Base-by-base conservation (phyloP, 2,113 vertebrate genomes). In the Ahaetulla prasina region DNA sequence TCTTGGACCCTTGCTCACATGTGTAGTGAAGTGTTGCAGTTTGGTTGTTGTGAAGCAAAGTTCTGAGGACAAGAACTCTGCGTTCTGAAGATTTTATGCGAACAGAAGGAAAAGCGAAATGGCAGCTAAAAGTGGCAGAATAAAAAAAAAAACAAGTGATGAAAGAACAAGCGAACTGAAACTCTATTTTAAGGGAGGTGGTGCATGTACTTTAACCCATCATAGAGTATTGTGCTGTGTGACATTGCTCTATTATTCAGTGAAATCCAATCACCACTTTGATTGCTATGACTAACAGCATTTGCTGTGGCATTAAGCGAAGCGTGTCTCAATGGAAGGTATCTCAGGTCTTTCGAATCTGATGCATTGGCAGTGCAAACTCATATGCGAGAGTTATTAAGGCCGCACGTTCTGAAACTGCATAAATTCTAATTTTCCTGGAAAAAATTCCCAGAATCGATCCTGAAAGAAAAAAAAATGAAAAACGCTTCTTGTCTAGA, bases 141-240 rank as follows among this genome's bases (percentile, higher is more conserved):
- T 63, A 27, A 60, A 30, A 60, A 92, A 92, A 54, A 43, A 52
- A 30, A 39, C 25, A 53, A 39, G 49, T 43, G 43, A 80, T 84
- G 91, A 68, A 87, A 87, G 55, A 91, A 87, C 85, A 91, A 87
- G 84, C 60, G 54, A 86, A 91, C 39, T 22, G 45, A 80, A 52
- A 60, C 30, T 39, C 88, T 92, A 92, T 90, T 90, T 63, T 90
- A 63, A 90, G 47, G 43, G 54, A 39, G 68, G 45, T 52, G 85
- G 45, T 50, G 50, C 43, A 0, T 85, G 35, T 86, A 50, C 30
- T 84, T 84, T 54, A 89, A 47, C 91, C 63, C 52, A 47, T 60
- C 88, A n/a, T 11, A 39, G 30, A 89, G 47, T 25, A 27, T 45
- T 85, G n/a, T 57, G 68, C 87, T 57, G 18, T 35, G 30, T 92